phyloP scores from a whole-genome alignment of 2,888 invertebrate genomes.

The Polymixis flavicincta region DNA sequence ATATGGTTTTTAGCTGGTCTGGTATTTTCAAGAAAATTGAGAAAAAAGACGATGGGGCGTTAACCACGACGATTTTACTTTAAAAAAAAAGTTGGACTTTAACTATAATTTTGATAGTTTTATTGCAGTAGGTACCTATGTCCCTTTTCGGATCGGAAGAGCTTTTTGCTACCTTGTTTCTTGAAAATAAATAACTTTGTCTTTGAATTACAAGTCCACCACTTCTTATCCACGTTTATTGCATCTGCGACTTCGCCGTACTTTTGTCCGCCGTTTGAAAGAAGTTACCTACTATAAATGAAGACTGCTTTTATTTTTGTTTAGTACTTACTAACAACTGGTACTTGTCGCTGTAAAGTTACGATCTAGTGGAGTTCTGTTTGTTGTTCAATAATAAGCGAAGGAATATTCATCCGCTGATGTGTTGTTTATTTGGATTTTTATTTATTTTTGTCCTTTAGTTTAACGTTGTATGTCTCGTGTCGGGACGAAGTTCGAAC shows the following conservation, averaged over 20 bases:
- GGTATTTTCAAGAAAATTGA: too few species aligned
- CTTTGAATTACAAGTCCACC: background rate
- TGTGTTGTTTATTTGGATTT: conserved; percentile 28
- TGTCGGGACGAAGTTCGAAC: background rate
- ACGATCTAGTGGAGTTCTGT: conserved; percentile 44
- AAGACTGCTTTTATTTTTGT: conserved; percentile 67
- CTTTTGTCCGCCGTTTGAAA: conserved; percentile 66
- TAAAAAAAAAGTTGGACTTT: too few species aligned
- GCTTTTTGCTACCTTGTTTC: too few species aligned
- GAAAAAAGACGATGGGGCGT: too few species aligned
- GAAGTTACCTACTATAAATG: conserved; percentile 70
- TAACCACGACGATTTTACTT: too few species aligned
- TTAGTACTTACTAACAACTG: conserved; percentile 65
- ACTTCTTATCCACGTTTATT: conserved; percentile 50
- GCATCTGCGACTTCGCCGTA: conserved; percentile 52
- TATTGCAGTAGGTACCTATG: too few species aligned
- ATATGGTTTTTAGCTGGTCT: too few species aligned
- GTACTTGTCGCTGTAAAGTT: conserved; percentile 61
- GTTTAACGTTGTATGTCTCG: background rate
- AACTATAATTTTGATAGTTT: too few species aligned
- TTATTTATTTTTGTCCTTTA: conserved; percentile 1
- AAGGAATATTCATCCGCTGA: conserved; percentile 57
- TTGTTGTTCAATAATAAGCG: conserved; percentile 60
- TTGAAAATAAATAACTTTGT: too few species aligned
- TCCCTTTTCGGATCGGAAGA: too few species aligned